Percentiles rank a stretch among this genome's conserved stretches.
Evolutionary conservation across 2,888 invertebrate genomes (phyloP).

Genomic region (Euspilapteryx auroguttella): DNA sequence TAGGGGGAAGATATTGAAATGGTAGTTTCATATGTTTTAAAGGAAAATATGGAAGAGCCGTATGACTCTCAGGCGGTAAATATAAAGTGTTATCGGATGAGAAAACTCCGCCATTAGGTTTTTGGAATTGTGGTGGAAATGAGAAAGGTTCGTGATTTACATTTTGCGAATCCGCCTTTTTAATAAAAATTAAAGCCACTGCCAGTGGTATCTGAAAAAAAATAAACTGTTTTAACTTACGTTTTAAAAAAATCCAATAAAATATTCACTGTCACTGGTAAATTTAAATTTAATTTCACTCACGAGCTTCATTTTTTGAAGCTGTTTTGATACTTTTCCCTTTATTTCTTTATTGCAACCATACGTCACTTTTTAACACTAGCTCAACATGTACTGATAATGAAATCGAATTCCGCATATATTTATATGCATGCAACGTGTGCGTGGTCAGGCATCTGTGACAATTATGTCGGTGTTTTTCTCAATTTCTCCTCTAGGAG

Average conservation of each 20-base stretch:
- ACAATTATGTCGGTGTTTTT: slow-evolving; percentile 28
- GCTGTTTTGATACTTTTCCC: slow-evolving; percentile 15
- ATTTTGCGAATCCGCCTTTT: slow-evolving; percentile 19
- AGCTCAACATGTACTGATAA: slow-evolving; percentile 47
- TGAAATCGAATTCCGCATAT: slow-evolving; percentile 59
- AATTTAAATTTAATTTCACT: slow-evolving; percentile 26
- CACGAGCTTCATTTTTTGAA: slow-evolving; percentile 53
- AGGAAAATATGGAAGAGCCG: slow-evolving; percentile 29
- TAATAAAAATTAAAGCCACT: slow-evolving; percentile 19
- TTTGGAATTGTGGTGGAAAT: slow-evolving; percentile 34
- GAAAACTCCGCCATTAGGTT: slow-evolving; percentile 19
- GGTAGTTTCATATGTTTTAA: slow-evolving; percentile 31
- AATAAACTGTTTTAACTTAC: slow-evolving; percentile 8
- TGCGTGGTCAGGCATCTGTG: slow-evolving; percentile 50
- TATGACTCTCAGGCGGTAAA: slow-evolving; percentile 38
- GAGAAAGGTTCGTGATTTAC: slow-evolving; percentile 25
- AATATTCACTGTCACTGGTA: slow-evolving; percentile 10
- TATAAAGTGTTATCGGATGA: slow-evolving; percentile 35
- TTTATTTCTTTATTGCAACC: slow-evolving; percentile 10
- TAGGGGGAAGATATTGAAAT: slow-evolving; percentile 33
- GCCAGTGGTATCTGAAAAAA: slow-evolving; percentile 36
- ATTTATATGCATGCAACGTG: slow-evolving; percentile 52
- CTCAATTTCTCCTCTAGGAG: slow-evolving; percentile 34
- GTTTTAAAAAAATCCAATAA: slow-evolving; percentile 14
- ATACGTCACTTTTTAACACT: slow-evolving; percentile 41